Base-by-base conservation (phyloP, 2,797 vertebrate genomes). In the Cyprinodon diabolis region DNA sequence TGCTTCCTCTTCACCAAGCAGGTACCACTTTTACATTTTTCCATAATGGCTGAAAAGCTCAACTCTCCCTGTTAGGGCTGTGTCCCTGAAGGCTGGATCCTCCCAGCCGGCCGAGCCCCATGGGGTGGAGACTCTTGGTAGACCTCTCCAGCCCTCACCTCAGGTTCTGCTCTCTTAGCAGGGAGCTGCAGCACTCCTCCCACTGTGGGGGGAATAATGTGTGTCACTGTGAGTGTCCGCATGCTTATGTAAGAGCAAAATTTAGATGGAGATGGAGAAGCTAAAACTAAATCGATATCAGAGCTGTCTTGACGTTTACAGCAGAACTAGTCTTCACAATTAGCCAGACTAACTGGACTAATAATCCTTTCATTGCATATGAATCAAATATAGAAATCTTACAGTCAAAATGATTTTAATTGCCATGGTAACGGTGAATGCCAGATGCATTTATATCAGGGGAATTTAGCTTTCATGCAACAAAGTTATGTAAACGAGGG, bases 1-100 rank as follows among this genome's bases (percentile, higher is more conserved):
- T 93, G 84, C 85, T 94, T 94, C 90, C 91, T 92, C 92, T 93
- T 89, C 89, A 92, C 87, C 89, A 91, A 93, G 92, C 91, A 92
- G 90, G 91, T 93, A 93, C 89, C 82, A 79, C 79, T 85, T 85
- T 84, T 84, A 87, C 86, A 87, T 90, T 72, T 65, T 84, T 75
- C 85, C 89, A 87, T 91, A 90, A 93, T 87, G 90, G 87, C 82
- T 83, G 87, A 86, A 71, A 60, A 81, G 84, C 81, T 67, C 60
- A 9, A 21, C 75, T 60, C 71, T 77, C 82, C 71, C 73, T 15
- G 14, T 23, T 25, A 66, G 85, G 75, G 65, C 74, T 60, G 47
- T n/a, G 65, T 86, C 85, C 83, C 75, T 68, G 21, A 81, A 80
- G 58, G 75, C 75, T 14, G 68, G 71, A 60, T 37, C 71, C 49